Conservation (phyloP, 2,797 vertebrate species). For the Picus viridis region DNA sequence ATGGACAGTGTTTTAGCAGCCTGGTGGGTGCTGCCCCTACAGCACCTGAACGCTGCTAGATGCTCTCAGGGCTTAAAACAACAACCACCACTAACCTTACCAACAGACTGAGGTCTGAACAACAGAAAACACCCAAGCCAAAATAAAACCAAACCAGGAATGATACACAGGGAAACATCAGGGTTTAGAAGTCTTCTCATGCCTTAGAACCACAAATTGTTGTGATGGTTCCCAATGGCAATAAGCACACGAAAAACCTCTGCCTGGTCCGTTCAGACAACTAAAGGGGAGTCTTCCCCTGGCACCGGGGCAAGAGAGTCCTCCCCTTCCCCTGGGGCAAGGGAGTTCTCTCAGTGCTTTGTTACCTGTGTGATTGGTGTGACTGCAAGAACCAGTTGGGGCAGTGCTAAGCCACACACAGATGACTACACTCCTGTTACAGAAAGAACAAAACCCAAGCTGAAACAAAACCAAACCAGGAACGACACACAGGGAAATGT, state of each 20-base stretch:
- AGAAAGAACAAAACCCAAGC: background rate
- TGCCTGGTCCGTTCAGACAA: background rate
- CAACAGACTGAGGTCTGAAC: background rate
- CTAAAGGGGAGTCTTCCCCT: background rate
- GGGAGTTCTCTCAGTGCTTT: conserved; percentile 22
- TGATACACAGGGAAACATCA: background rate
- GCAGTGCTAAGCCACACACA: background rate
- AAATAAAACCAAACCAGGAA: background rate
- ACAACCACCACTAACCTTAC: background rate
- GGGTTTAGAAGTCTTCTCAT: background rate
- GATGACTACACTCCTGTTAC: background rate
- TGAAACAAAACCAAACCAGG: too few species aligned
- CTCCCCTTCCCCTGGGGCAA: background rate
- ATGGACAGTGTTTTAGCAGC: background rate
- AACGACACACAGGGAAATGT: too few species aligned
- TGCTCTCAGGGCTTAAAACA: background rate
- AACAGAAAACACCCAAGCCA: background rate
- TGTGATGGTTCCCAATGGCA: conserved; percentile 23
- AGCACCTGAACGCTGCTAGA: background rate
- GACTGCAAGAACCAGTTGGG: background rate
- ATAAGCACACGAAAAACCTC: background rate
- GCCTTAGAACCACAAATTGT: background rate
- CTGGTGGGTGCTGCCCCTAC: background rate
- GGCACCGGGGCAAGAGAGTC: too few species aligned
- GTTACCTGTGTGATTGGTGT: background rate